Evolutionary conservation across 2,113 vertebrate species (phyloP).

Genomic region (Centropus unirufus): DNA sequence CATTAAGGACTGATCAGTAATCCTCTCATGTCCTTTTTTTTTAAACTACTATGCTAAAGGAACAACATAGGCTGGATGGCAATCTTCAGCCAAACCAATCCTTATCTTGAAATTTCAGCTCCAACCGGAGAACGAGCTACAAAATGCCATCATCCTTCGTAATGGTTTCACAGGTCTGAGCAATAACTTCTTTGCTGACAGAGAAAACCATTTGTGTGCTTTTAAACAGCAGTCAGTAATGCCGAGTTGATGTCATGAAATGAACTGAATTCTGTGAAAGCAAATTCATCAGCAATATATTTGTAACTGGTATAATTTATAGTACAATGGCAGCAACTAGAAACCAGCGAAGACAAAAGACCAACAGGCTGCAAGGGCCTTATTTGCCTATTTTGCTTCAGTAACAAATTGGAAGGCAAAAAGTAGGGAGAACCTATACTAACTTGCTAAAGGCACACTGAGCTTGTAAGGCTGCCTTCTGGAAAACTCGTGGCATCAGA

Average conservation of each 20-base stretch:
- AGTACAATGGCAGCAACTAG: neutral
- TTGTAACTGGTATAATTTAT: neutral
- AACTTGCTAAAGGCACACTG: neutral
- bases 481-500: neutral
- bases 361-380: neutral
- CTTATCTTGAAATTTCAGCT: neutral
- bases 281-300: neutral
- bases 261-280: neutral
- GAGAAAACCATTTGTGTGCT: neutral
- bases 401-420: neutral
- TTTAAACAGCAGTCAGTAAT: neutral
- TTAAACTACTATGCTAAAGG: neutral
- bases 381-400: neutral
- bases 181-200: neutral
- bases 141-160: neutral
- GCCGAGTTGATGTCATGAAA: neutral
- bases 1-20: conserved; percentile 49
- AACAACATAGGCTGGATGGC: neutral
- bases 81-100: neutral
- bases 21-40: conserved; percentile 18
- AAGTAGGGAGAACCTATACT: neutral
- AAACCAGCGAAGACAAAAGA: neutral
- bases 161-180: neutral
- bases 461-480: neutral
- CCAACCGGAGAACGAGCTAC: neutral